A percentile compares a stretch with the other conserved stretches of the same genome.
phyloP scores from a whole-genome alignment of 2,797 vertebrate species.

The Hippocampus kuda region DNA sequence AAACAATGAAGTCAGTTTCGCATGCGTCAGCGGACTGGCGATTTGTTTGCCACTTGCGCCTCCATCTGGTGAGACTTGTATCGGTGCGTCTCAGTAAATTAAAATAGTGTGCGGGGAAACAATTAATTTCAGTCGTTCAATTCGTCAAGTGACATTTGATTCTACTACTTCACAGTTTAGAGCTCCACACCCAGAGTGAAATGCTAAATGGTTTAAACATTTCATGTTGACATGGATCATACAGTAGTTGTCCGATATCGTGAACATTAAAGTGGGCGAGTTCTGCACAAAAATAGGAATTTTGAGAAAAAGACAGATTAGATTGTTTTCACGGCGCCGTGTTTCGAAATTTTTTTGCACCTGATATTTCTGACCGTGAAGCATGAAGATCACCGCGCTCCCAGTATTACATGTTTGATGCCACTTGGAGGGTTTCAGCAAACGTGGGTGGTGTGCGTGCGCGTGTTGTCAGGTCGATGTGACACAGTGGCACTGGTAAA shows the following conservation, averaged over 20 bases:
- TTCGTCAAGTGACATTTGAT: not conserved
- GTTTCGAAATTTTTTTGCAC: not conserved
- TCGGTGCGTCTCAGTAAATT: not conserved
- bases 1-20: not conserved
- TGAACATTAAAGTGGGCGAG: too few relatives aligned
- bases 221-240: too few relatives aligned
- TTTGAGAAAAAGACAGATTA: too few relatives aligned
- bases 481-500: slow-evolving; percentile 3
- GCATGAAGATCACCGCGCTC: not conserved
- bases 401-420: not conserved
- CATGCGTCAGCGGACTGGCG: not conserved
- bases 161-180: not conserved
- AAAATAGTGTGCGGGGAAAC: not conserved
- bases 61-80: slow-evolving; percentile 37
- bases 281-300: too few relatives aligned
- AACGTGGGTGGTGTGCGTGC: not conserved
- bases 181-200: too few relatives aligned
- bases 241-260: too few relatives aligned
- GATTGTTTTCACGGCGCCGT: too few relatives aligned
- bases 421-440: not conserved
- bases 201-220: too few relatives aligned
- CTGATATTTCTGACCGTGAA: not conserved
- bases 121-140: too few relatives aligned
- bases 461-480: slow-evolving; percentile 17
- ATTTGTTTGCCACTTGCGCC: slow-evolving; percentile 16